Percentiles rank a stretch among this genome's conserved stretches.
These are phyloP conservation scores for Felis chaus DNA, from an alignment of 2,113 vertebrate genomes.

Conservation along the genomic window DNA sequence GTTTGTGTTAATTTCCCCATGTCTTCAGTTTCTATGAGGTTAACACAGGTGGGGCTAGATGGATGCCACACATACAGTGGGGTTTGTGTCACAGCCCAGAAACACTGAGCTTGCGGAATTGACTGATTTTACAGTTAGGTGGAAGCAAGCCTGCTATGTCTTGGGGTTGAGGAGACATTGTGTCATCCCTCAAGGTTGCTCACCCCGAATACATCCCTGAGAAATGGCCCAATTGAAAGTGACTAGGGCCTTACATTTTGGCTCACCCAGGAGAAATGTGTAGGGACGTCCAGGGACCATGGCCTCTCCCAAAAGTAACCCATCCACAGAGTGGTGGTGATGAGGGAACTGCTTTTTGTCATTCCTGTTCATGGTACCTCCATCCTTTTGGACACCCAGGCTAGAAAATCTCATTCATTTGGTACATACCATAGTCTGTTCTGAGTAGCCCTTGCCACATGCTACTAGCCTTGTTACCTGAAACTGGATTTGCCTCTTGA, in stretches of 20 bases:
- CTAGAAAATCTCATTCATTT: not conserved
- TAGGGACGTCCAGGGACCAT: not conserved
- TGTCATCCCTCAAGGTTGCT: not conserved
- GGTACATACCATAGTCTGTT: not conserved
- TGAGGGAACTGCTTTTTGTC: not conserved
- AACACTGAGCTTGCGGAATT: not conserved
- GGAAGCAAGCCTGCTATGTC: not conserved
- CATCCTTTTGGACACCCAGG: not conserved
- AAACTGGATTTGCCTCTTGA: not conserved
- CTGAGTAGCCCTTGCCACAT: not conserved
- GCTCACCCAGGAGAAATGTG: not conserved
- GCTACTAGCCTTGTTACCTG: not conserved
- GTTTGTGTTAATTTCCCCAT: not conserved
- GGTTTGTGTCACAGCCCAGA: not conserved
- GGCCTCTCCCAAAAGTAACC: not conserved
- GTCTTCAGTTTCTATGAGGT: not conserved
- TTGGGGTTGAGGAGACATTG: not conserved
- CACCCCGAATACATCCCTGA: not conserved
- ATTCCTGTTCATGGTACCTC: not conserved
- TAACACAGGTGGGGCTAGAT: not conserved
- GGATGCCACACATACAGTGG: not conserved
- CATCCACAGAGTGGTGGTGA: not conserved
- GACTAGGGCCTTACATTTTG: not conserved
- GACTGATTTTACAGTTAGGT: not conserved
- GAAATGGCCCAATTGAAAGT: not conserved